A percentile compares a stretch with the other conserved stretches of the same genome.
Conservation (phyloP, 2,113 vertebrate genomes). For the Amblyornis subalaris region DNA sequence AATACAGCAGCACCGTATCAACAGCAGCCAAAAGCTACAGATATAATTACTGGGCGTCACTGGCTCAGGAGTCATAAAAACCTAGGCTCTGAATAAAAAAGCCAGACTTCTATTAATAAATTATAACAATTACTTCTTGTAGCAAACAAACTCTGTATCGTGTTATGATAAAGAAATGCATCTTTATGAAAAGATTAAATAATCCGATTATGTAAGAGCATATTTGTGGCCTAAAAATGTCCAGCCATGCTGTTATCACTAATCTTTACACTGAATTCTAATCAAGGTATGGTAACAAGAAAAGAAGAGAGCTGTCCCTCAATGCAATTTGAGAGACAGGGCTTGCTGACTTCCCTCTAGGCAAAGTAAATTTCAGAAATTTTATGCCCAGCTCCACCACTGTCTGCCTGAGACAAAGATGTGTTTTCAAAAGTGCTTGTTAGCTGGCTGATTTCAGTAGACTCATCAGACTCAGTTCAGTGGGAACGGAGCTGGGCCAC, state of each 20-base stretch:
- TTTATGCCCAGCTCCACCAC: not conserved
- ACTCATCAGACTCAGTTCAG: not conserved
- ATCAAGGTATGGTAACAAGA: not conserved
- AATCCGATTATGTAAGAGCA: conserved; percentile 6
- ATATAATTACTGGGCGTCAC: conserved; percentile 42
- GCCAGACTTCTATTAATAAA: not conserved
- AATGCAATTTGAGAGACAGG: not conserved
- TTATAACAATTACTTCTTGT: not conserved
- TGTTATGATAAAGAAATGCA: not conserved
- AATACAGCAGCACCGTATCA: not conserved
- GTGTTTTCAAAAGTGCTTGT: not conserved
- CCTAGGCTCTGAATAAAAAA: conserved; percentile 3
- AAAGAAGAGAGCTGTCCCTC: not conserved
- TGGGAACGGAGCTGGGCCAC: not conserved
- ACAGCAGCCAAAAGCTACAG: conserved; percentile 1
- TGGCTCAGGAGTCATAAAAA: conserved; percentile 33
- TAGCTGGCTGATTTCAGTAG: not conserved
- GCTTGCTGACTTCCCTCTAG: not conserved
- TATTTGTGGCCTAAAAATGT: conserved; percentile 18
- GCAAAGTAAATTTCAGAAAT: not conserved
- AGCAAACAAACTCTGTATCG: conserved; percentile 6
- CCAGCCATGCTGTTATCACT: not conserved
- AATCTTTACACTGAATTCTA: conserved; percentile 19
- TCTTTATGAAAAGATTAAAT: conserved; percentile 46
- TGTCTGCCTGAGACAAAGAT: not conserved